Evolutionary conservation across 2,797 vertebrate species (phyloP).

Genomic region (Myotis vivesi): DNA sequence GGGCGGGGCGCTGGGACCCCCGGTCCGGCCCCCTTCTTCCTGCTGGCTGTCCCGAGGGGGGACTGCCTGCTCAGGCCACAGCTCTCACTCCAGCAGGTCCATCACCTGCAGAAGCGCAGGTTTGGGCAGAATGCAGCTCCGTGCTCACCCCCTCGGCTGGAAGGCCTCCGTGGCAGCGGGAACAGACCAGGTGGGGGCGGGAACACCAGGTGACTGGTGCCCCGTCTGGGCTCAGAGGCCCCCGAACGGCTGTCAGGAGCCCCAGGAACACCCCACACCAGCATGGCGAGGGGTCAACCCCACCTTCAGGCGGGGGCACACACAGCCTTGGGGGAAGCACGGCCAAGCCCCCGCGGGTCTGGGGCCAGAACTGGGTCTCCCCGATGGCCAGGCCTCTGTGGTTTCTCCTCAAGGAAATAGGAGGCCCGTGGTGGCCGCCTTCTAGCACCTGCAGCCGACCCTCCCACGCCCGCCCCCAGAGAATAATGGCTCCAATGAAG

Average conservation of each 20-base stretch:
- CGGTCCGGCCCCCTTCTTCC: neutral
- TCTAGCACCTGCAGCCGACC: neutral
- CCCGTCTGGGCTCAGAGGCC: neutral
- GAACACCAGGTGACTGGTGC: neutral
- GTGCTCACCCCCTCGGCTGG: neutral
- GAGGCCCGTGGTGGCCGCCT: neutral
- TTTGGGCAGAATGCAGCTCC: neutral
- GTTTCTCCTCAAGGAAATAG: neutral
- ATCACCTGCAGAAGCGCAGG: neutral
- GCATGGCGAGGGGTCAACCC: accelerated
- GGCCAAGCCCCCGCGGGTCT: neutral
- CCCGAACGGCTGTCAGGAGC: neutral
- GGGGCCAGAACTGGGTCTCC: neutral
- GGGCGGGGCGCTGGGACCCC: neutral
- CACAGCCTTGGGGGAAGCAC: neutral
- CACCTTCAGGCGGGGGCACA: neutral
- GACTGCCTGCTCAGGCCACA: neutral
- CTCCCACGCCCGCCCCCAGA: accelerated
- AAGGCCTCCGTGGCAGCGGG: neutral
- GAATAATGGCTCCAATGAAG: neutral
- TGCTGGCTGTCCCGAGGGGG: neutral
- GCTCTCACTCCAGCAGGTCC: neutral
- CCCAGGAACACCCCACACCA: neutral
- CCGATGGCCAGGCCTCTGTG: neutral
- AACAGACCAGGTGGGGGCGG: neutral